phyloP scores from a whole-genome alignment of 2,113 vertebrate species.

The mouse (Mus musculus) region DNA sequence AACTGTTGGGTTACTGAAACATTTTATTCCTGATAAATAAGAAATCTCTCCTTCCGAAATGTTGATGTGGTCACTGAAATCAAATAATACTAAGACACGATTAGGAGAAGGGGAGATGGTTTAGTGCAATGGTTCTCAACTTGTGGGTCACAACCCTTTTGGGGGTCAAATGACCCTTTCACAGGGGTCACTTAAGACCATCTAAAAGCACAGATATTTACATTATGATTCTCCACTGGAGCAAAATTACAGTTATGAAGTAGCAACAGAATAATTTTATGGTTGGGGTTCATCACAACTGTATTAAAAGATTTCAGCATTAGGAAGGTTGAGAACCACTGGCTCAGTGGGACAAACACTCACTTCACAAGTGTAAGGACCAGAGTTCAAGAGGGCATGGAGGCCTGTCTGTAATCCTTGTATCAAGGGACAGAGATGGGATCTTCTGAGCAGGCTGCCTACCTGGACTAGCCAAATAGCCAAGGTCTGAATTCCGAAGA shows the following conservation, averaged over 20 bases:
- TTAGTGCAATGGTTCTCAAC: not conserved
- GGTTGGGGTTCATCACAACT: not conserved
- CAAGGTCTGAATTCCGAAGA: not conserved
- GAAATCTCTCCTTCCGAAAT: conserved; percentile 39
- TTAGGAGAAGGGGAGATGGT: not conserved
- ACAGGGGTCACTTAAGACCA: not conserved
- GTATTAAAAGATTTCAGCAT: not conserved
- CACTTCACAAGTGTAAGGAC: not conserved
- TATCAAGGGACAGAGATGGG: not conserved
- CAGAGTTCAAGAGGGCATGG: not conserved
- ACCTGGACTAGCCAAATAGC: not conserved
- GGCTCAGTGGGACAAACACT: not conserved
- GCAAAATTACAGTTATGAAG: not conserved
- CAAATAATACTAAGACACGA: conserved; percentile 24
- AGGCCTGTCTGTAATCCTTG: not conserved
- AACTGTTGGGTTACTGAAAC: not conserved
- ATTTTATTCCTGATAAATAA: conserved; percentile 12
- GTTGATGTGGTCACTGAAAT: conserved; percentile 35
- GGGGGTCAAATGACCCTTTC: not conserved
- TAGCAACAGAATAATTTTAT: not conserved
- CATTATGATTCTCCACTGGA: not conserved
- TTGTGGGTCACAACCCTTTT: not conserved
- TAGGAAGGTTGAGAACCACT: not conserved
- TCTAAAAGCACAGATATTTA: not conserved
- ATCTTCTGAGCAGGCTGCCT: not conserved